These are phyloP conservation scores for Pseudochirops cupreus DNA, from an alignment of 2,797 vertebrate species.

Conservation along the genomic window DNA sequence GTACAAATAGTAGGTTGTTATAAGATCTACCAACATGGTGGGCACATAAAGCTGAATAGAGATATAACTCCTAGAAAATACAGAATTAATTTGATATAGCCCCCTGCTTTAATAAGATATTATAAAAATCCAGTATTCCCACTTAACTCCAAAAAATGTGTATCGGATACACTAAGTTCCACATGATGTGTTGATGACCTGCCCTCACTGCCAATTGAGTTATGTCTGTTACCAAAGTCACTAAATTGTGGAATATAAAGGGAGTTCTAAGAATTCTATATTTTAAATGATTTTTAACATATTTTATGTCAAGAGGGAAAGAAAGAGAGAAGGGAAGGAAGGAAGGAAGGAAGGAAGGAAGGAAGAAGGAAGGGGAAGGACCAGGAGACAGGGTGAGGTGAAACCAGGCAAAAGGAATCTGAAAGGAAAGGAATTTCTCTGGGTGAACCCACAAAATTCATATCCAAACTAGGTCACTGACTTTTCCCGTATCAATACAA, in stretches of 20 bases:
- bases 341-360: too few species aligned
- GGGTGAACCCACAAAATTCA: not conserved
- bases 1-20: slow-evolving; percentile 15
- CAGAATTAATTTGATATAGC: not conserved
- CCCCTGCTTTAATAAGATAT: slow-evolving; percentile 29
- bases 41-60: not conserved
- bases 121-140: not conserved
- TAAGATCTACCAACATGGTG: not conserved
- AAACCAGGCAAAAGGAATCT: not conserved
- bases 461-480: not conserved
- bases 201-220: not conserved
- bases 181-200: slow-evolving; percentile 46
- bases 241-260: not conserved
- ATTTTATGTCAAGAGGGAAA: not conserved
- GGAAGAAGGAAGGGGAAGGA: not conserved
- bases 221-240: not conserved
- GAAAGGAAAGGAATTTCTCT: too few species aligned
- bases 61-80: not conserved
- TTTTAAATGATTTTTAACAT: not conserved
- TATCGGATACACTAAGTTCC: slow-evolving; percentile 42
- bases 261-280: not conserved
- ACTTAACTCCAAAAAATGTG: slow-evolving; percentile 46
- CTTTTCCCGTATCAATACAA: not conserved
- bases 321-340: too few species aligned
- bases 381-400: too few species aligned